phyloP scores from a whole-genome alignment of 2,113 vertebrate genomes.

The Loxodonta africana region DNA sequence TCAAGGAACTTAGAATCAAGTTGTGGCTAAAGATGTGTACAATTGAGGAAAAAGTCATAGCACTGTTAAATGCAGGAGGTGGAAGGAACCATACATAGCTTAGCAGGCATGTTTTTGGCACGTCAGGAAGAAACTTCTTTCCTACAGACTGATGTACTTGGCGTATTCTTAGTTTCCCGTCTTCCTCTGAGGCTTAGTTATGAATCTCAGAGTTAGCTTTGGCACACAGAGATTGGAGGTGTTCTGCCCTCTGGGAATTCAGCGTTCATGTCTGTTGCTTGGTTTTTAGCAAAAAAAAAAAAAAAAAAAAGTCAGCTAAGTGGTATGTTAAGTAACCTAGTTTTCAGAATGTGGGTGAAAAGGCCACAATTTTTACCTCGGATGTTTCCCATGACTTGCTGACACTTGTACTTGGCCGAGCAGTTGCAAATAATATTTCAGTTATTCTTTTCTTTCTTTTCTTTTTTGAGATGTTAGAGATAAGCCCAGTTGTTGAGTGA shows the following conservation, averaged over 20 bases:
- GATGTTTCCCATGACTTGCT: slow-evolving; percentile 68
- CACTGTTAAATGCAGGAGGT: background rate
- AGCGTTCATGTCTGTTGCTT: background rate
- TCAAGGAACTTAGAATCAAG: background rate
- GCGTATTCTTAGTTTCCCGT: background rate
- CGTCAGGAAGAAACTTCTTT: background rate
- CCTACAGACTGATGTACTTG: background rate
- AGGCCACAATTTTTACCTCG: background rate
- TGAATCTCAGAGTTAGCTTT: background rate
- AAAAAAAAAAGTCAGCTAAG: background rate
- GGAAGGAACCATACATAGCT: background rate
- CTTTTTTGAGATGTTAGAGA: slow-evolving; percentile 75
- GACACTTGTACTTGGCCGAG: slow-evolving; percentile 64
- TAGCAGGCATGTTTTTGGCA: background rate
- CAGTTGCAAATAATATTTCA: slow-evolving; percentile 71
- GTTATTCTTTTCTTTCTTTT: background rate
- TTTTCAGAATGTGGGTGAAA: background rate
- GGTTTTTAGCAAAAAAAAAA: background rate
- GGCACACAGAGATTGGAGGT: background rate
- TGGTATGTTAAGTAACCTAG: background rate
- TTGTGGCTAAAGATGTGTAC: background rate
- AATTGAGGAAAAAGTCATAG: background rate
- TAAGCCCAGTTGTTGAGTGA: slow-evolving; percentile 78
- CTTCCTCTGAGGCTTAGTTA: background rate
- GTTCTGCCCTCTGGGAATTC: background rate